Evolutionary conservation across 2,113 vertebrate genomes (phyloP).

Genomic region (Colius striatus): DNA sequence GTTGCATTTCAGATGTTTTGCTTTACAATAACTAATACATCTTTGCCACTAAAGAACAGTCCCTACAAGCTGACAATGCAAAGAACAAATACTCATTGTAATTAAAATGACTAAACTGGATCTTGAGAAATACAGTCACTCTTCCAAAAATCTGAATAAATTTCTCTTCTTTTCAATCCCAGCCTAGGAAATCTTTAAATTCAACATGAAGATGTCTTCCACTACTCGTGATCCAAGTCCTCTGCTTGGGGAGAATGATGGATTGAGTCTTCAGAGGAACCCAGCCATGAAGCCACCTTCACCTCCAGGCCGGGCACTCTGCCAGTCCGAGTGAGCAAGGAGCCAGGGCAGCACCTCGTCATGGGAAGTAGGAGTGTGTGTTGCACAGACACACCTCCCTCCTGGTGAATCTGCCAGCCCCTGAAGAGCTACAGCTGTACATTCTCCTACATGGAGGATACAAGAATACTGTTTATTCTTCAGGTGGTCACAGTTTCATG

Average conservation of each 20-base stretch:
- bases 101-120: background rate
- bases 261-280: background rate
- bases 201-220: background rate
- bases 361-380: accelerated
- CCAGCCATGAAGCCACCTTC: background rate
- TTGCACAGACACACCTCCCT: background rate
- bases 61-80: background rate
- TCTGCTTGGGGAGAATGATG: background rate
- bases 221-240: background rate
- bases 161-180: background rate
- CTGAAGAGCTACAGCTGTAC: background rate
- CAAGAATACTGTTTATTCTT: background rate
- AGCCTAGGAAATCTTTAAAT: background rate
- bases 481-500: background rate
- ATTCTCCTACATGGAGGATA: accelerated
- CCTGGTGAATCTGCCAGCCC: background rate
- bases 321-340: accelerated
- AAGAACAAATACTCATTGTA: background rate
- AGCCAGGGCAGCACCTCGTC: accelerated
- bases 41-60: background rate
- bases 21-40: background rate
- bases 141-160: background rate
- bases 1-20: background rate
- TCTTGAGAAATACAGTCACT: background rate
- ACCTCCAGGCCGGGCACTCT: background rate